Base-by-base conservation (phyloP, 2,888 invertebrate genomes). In the Acrobasis consociella region DNA sequence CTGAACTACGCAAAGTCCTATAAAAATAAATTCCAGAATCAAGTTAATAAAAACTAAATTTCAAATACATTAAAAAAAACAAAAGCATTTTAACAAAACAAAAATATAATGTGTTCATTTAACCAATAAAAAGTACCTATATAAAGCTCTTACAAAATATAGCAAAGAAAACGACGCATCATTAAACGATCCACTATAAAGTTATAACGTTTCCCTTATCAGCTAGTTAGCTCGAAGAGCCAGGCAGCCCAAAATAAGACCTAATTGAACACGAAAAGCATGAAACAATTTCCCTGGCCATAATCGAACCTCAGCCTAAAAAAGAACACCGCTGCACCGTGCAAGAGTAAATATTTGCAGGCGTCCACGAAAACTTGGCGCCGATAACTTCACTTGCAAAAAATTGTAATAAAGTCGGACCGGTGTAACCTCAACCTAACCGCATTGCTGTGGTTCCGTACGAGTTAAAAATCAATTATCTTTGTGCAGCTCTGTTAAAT, bases 331-430 rank as follows among this genome's bases (percentile, higher is more conserved):
- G 62, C 82, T 72, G 80, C 80, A 81, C 78, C 80, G 82, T 77
- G 84, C 77, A 79, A 78, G 82, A 82, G 85, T 82, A 89, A 90
- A 90, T 89, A 89, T 90, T 89, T 89, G 83, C 85, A 77, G 75
- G 75, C 78, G 82, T 77, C 78, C 81, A 80, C 85, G 84, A 83
- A 87, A 88, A 89, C 79, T 86, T 87, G 82, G 81, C 84, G 82
- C 79, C 83, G 78, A 75, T 77, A 86, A 87, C 83, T 86, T 81
- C 70, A 79, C 79, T 80, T 80, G 79, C 76, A 84, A 87, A 88
- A 88, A 88, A 81, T 72, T 64, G 69, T 66, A 71, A 71, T 75
- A 73, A 74, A 75, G 65, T 61, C 49, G 67, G 69, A 77, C 77
- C 74, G 73, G 72, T 71, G 63, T 63, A 69, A 69, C 63, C 66